Evolutionary conservation across 2,113 vertebrate genomes (phyloP), one percentile per base, ranked within the genome.

Genomic region (Coptodon bakossiorum): DNA sequence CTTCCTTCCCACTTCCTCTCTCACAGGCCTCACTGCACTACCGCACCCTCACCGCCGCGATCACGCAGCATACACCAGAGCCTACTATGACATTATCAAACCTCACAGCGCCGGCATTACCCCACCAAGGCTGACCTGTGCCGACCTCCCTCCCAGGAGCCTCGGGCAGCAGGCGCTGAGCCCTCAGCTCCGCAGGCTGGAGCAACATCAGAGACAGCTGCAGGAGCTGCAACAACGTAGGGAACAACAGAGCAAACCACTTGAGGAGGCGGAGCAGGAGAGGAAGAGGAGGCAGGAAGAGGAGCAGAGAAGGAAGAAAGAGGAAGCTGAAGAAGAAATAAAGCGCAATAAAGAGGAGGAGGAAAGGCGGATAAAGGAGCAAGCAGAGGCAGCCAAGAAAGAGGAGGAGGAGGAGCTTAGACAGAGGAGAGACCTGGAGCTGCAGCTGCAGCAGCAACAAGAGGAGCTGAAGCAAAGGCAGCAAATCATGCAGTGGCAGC

Each of bases 191-290:
- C 92, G 90, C 40, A 56, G 95, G 63, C 94, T 97, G 84, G 95
- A 96, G 92, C 94, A 94, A 7, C 96, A 97, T 87, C 96, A 96
- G 89, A 89, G 88, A 6, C 95, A 97, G 79, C 94, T 97, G 87
- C 91, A 86, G 83, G 94, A 96, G 88, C 76, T 97, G 73, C 94
- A 96, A 92, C 95, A 95, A 4, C 94, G 95, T n/a, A 82, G 93
- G 38, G 94, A 95, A 68, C 92, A 94, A 36, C 93, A 94, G 88
- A 93, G 86, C 79, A 83, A 73, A 9, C 92, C 92, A 2, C 86
- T 93, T 61, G 93, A 96, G 76, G 94, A 93, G 80, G 94, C 87
- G 0, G 92, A 93, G 88, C 94, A 90, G 82, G 95, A 94, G 87
- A 92, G 95, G 81, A 95, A 91, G 22, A 88, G 38, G 57, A 84